Base-by-base conservation (phyloP, 2,113 vertebrate genomes). In the Pycnonotus jocosus region DNA sequence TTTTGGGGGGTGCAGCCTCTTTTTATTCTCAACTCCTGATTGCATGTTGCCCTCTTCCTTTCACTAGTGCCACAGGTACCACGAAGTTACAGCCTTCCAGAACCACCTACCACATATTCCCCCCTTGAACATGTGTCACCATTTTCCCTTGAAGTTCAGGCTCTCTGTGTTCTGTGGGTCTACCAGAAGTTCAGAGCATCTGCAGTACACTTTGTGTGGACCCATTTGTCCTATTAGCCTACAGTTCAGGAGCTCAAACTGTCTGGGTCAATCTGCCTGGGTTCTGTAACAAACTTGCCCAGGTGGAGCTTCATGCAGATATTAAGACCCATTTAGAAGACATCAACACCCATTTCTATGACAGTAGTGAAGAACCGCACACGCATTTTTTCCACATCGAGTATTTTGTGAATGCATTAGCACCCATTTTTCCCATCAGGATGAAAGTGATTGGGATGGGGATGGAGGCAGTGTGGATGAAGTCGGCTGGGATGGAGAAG, bases 51-150 rank as follows among this genome's bases (percentile, higher is more conserved):
- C 11, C 23, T 51, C 37, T 28, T 22, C 47, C 31, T 35, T 78
- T n/a, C 16, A 17, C 37, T 23, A 30, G 24, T 2, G 5, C 3
- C 28, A 33, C 45, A 62, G 45, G 35, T 9, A 48, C 28, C 5
- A 20, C 24, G 31, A 30, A 53, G 48, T 38, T 15, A 11, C 23
- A 51, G 11, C 23, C 24, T 64, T 42, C 60, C 24, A 0, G 0
- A 53, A 15, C 31, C 0, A 0, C 38, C 38, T 15, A 7, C 20
- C 25, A 15, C 31, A 30, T 11, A 23, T 35, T 2, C 8, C 13
- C 15, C 10, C 24, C 19, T 35, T 30, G 24, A 64, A 53, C 24
- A 1, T 8, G 14, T 28, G 9, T 18, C 3, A 3, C 14, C 9
- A 13, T 28, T 17, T 53, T 6, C 47, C 15, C 15, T 19, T 9